These are phyloP conservation scores for Ptychoptera contaminata DNA, from an alignment of 2,888 invertebrate species.

Conservation along the genomic window DNA sequence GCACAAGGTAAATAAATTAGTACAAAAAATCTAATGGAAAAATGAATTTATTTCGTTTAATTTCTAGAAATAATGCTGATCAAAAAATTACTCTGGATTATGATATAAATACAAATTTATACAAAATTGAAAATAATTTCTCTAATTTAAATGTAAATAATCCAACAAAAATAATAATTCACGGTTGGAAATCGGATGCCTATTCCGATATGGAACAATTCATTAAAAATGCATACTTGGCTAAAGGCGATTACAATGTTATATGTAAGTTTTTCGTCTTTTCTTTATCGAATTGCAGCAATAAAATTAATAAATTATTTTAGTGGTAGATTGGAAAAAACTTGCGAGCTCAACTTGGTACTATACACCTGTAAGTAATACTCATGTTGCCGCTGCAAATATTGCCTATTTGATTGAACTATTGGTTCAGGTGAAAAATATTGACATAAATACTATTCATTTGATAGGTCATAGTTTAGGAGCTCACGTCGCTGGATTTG, in stretches of 20 bases:
- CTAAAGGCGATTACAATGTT: conserved; percentile 15
- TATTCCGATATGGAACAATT: conserved; percentile 26
- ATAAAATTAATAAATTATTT: background rate
- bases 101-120: too few relatives aligned
- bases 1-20: too few relatives aligned
- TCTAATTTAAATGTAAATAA: conserved; percentile 19
- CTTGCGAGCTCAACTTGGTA: conserved; percentile 28
- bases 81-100: too few relatives aligned
- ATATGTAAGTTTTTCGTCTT: conserved; percentile 2
- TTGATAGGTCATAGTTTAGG: conserved; percentile 39
- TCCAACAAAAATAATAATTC: conserved; percentile 7
- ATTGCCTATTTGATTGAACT: conserved; percentile 19
- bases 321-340: conserved; percentile 27
- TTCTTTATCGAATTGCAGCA: background rate
- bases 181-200: conserved; percentile 22
- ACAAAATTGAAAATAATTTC: too few relatives aligned
- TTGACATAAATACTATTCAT: conserved; percentile 18
- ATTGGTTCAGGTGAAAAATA: conserved; percentile 5
- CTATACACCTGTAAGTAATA: conserved; percentile 24
- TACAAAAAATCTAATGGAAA: too few relatives aligned
- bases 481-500: conserved; percentile 43
- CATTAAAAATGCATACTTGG: conserved; percentile 24
- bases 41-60: too few relatives aligned
- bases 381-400: conserved; percentile 25
- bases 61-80: too few relatives aligned